Evolutionary conservation across 2,113 vertebrate genomes (phyloP).

Genomic region (Excalfactoria chinensis): DNA sequence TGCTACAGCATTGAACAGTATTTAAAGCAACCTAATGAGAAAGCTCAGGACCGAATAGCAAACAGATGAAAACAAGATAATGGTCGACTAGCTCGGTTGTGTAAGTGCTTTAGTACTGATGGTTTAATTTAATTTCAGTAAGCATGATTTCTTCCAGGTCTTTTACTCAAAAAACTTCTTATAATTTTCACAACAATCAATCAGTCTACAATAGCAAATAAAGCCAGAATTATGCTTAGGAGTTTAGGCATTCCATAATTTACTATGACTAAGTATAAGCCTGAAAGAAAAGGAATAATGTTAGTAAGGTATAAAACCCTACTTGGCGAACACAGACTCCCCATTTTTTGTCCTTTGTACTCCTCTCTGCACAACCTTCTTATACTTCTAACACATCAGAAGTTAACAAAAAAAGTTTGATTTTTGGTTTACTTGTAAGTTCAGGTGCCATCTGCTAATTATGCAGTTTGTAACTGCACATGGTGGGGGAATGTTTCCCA

Average conservation of each 20-base stretch:
- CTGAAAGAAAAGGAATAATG: background rate
- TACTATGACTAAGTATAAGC: background rate
- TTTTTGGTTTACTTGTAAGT: background rate
- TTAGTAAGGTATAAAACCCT: background rate
- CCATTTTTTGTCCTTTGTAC: background rate
- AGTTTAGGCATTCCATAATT: background rate
- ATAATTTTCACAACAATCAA: background rate
- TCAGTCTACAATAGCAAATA: background rate
- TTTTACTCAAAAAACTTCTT: background rate
- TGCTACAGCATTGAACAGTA: background rate
- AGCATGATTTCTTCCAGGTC: background rate
- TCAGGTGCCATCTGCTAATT: background rate
- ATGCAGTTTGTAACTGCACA: background rate
- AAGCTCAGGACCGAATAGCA: background rate
- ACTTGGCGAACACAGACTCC: background rate
- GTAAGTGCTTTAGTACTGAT: background rate
- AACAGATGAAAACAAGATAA: background rate
- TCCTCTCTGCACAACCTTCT: background rate
- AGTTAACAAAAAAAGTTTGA: background rate
- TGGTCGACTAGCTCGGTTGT: background rate
- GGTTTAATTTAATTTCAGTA: background rate
- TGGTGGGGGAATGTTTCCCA: background rate
- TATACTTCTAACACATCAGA: background rate
- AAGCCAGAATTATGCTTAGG: background rate
- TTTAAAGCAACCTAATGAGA: slow-evolving; percentile 25